Conservation (phyloP, 1,140 invertebrate genomes). For the Pinna nobilis region DNA sequence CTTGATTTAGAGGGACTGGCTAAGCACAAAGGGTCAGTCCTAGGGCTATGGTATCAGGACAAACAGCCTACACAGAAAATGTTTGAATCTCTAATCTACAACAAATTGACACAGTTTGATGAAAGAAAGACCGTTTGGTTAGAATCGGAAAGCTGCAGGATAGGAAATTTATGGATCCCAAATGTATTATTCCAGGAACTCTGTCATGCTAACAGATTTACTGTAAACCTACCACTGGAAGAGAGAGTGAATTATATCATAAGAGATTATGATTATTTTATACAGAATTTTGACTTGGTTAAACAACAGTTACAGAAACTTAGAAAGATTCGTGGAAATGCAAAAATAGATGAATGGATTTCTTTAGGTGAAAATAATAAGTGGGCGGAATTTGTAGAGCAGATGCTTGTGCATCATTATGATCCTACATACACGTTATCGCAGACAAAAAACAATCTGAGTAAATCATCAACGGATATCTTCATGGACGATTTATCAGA, state of each 20-base stretch:
- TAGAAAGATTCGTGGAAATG: slow-evolving; percentile 28
- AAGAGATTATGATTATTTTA: slow-evolving; percentile 51
- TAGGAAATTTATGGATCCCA: slow-evolving; percentile 50
- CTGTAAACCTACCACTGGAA: slow-evolving; percentile 48
- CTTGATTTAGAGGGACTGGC: slow-evolving; percentile 58
- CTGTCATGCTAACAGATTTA: slow-evolving; percentile 40
- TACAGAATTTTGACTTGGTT: slow-evolving; percentile 46
- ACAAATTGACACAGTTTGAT: slow-evolving; percentile 41
- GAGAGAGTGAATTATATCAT: slow-evolving; percentile 58
- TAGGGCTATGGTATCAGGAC: slow-evolving; percentile 51
- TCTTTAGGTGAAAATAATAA: slow-evolving; percentile 39
- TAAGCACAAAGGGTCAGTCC: slow-evolving; percentile 57
- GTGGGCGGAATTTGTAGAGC: slow-evolving; percentile 56
- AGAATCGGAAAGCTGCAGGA: slow-evolving; percentile 59
- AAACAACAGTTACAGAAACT: slow-evolving; percentile 40
- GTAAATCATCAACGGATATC: neutral
- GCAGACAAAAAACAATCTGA: slow-evolving; percentile 49
- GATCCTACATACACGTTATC: slow-evolving; percentile 54
- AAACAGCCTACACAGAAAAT: slow-evolving; percentile 57
- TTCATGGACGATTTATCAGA: slow-evolving; percentile 32
- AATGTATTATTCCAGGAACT: slow-evolving; percentile 43
- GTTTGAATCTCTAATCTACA: slow-evolving; percentile 45
- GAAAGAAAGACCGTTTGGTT: slow-evolving; percentile 51
- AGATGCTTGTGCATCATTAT: slow-evolving; percentile 56
- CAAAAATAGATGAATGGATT: slow-evolving; percentile 46